Conservation (phyloP, 1,140 invertebrate genomes). For the Drosophila jambulina region DNA sequence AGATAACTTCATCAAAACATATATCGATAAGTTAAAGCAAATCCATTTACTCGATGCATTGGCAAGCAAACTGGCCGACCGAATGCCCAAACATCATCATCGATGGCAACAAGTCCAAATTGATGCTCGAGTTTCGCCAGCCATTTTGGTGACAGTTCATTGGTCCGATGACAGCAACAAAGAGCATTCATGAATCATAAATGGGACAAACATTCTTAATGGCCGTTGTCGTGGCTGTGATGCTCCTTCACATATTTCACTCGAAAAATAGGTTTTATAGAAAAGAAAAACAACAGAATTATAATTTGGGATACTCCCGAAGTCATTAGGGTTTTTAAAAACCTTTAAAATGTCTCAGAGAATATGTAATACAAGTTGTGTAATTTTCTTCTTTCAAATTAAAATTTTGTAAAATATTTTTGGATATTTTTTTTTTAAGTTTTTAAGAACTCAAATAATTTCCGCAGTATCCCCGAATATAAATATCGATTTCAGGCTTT, state of each 20-base stretch:
- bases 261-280: neutral
- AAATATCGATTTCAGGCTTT: neutral
- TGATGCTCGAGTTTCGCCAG: conserved; percentile 34
- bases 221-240: conserved; percentile 7
- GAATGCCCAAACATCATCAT: conserved; percentile 16
- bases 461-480: too few relatives aligned
- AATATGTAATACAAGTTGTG: neutral
- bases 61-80: conserved; percentile 8
- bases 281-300: neutral
- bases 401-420: too few relatives aligned
- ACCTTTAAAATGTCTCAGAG: neutral
- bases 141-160: conserved; percentile 46
- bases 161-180: conserved; percentile 43
- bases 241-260: conserved; percentile 10
- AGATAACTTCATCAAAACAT: neutral
- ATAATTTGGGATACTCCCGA: neutral
- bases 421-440: accelerated
- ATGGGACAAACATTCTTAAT: conserved; percentile 43
- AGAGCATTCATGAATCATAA: conserved; percentile 54
- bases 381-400: neutral
- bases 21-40: conserved; percentile 13
- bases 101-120: conserved; percentile 44
- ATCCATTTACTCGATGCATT: conserved; percentile 39
- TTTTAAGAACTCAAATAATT: neutral
- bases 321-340: neutral